Conservation (phyloP, 2,797 vertebrate species). For the Myotis findleyi region DNA sequence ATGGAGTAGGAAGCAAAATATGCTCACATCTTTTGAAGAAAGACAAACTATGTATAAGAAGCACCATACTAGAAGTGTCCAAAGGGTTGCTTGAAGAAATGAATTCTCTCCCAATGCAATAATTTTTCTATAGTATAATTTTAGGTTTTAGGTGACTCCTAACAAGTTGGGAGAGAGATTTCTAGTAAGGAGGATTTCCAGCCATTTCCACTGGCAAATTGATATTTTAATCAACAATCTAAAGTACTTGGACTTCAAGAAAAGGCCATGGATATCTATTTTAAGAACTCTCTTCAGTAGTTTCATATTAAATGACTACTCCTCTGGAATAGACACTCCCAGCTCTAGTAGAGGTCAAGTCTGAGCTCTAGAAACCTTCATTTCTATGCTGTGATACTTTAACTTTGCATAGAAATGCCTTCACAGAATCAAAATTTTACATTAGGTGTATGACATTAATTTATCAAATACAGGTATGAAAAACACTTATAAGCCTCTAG, state of each 20-base stretch:
- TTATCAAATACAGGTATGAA: neutral
- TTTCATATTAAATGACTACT: neutral
- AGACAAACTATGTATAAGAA: neutral
- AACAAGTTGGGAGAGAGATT: neutral
- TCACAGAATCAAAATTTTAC: slow-evolving; percentile 3
- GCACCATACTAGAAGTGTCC: neutral
- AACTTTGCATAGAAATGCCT: neutral
- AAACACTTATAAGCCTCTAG: neutral
- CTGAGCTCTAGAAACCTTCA: neutral
- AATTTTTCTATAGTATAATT: neutral
- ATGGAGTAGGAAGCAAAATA: slow-evolving; percentile 16
- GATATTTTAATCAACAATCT: slow-evolving; percentile 31
- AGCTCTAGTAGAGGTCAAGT: neutral
- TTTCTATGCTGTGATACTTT: neutral
- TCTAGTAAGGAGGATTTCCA: slow-evolving; percentile 12
- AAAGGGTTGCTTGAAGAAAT: neutral
- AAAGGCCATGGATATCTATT: neutral
- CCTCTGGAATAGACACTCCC: neutral
- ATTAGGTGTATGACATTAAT: neutral
- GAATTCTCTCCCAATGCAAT: slow-evolving; percentile 15
- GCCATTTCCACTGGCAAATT: neutral
- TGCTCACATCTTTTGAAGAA: slow-evolving; percentile 34
- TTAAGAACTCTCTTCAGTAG: neutral
- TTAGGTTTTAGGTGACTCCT: neutral
- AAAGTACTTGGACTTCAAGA: slow-evolving; percentile 16